Evolutionary conservation across 2,113 vertebrate species (phyloP), one percentile per base, ranked within the genome.

Genomic region (Notothenia coriiceps): DNA sequence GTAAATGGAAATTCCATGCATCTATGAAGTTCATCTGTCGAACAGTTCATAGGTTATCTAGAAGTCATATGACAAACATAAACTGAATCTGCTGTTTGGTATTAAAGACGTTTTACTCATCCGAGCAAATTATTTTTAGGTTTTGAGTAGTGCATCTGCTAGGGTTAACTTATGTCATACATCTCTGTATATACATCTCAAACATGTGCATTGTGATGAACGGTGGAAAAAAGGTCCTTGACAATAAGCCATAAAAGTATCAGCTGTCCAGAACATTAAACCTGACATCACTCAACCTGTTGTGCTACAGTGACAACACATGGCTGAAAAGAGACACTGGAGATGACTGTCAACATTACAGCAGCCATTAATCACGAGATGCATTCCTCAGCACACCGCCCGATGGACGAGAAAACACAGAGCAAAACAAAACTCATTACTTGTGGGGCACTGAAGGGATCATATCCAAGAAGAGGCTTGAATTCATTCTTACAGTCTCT

Each of bases 361-460:
- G 49, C 75, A 82, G 66, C 57, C 9, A 66, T 54, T 69, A 63
- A 73, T 78, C 22, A 43, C 46, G n/a, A 5, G 8, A 52, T 22
- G 3, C 73, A 81, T 73, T 74, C 68, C 47, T 61, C 35, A 50
- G 61, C 40, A 55, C 40, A 43, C 29, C 15, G 52, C 14, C 20
- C n/a, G 63, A 75, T 57, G 44, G 57, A 13, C n/a, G 10, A 70
- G 40, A 33, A 2, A 61, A 77, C 50, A 62, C 29, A 43, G 17
- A 72, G 46, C 7, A 75, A 72, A 74, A 74, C 40, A 47, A 13
- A 29, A 10, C 1, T 12, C 61, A 54, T 29, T 59, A 15, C 67
- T 64, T 51, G 18, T 56, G 44, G 63, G 78, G 44, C 11, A 22
- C n/a, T 44, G 54, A 44, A 40, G 15, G 62, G 47, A 40, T 46